Evolutionary conservation across 1,140 invertebrate genomes (phyloP).

Genomic region (Triops cancriformis): DNA sequence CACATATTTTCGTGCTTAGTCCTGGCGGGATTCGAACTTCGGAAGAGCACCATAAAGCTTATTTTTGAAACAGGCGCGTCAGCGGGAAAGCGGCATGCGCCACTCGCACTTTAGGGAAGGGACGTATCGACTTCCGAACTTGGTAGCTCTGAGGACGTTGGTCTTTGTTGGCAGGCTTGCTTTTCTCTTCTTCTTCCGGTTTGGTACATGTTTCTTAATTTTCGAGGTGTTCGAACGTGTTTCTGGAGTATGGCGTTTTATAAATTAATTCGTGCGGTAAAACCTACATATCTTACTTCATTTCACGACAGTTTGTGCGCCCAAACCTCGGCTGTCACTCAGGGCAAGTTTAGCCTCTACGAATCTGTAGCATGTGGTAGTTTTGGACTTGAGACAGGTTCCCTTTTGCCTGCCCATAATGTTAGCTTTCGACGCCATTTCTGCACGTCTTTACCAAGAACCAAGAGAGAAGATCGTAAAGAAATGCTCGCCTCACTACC

Average conservation of each 20-base stretch:
- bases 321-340: background rate
- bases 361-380: background rate
- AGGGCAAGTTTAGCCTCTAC: background rate
- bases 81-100: background rate
- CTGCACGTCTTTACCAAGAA: slow-evolving; percentile 1
- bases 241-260: background rate
- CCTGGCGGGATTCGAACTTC: too few relatives aligned
- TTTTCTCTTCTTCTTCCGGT: background rate
- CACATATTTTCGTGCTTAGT: background rate
- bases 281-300: background rate
- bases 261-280: slow-evolving; percentile 6
- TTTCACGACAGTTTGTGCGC: background rate
- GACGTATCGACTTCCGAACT: background rate
- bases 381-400: background rate
- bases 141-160: background rate
- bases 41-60: too few relatives aligned
- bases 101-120: background rate
- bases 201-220: background rate
- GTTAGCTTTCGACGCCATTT: slow-evolving; percentile 20
- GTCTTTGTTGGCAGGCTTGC: background rate
- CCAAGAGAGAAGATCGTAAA: slow-evolving; percentile 49
- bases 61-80: background rate
- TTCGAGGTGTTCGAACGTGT: background rate
- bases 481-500: slow-evolving; percentile 48
- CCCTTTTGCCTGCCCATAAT: background rate